phyloP scores from a whole-genome alignment of 2,113 vertebrate genomes.

The Sakesphorus luctuosus region DNA sequence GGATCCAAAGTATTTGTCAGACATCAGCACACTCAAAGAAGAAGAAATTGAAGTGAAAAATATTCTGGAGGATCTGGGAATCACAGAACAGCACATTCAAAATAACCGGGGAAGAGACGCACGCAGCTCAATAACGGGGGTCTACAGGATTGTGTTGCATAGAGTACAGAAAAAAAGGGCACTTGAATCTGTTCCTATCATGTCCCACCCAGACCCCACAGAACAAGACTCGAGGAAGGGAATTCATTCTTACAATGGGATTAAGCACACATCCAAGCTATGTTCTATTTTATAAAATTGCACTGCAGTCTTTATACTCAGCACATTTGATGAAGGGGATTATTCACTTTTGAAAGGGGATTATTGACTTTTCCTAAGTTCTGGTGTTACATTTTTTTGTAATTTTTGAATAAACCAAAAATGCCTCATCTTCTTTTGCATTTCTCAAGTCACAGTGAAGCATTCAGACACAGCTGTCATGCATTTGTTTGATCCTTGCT shows the following conservation, averaged over 20 bases:
- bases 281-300: slow-evolving; percentile 89
- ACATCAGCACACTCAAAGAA: slow-evolving; percentile 76
- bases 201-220: slow-evolving; percentile 73
- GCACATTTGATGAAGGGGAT: slow-evolving; percentile 34
- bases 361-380: slow-evolving; percentile 32
- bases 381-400: slow-evolving; percentile 49
- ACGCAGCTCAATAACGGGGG: slow-evolving; percentile 89
- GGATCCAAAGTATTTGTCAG: slow-evolving; percentile 86
- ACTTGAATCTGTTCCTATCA: slow-evolving; percentile 79
- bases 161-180: slow-evolving; percentile 85
- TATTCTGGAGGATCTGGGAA: slow-evolving; percentile 84
- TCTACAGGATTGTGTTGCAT: slow-evolving; percentile 92
- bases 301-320: neutral
- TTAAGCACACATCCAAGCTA: slow-evolving; percentile 92
- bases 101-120: slow-evolving; percentile 89
- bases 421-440: neutral
- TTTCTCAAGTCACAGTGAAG: neutral
- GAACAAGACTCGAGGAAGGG: slow-evolving; percentile 79
- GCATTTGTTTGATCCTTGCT: neutral
- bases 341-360: slow-evolving; percentile 18
- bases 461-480: rapidly evolving
- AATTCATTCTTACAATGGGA: slow-evolving; percentile 76
- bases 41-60: slow-evolving; percentile 87
- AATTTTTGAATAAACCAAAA: slow-evolving; percentile 77
- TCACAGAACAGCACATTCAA: slow-evolving; percentile 88